phyloP scores from a whole-genome alignment of 2,888 invertebrate genomes.

The Ischnus inquisitorius region DNA sequence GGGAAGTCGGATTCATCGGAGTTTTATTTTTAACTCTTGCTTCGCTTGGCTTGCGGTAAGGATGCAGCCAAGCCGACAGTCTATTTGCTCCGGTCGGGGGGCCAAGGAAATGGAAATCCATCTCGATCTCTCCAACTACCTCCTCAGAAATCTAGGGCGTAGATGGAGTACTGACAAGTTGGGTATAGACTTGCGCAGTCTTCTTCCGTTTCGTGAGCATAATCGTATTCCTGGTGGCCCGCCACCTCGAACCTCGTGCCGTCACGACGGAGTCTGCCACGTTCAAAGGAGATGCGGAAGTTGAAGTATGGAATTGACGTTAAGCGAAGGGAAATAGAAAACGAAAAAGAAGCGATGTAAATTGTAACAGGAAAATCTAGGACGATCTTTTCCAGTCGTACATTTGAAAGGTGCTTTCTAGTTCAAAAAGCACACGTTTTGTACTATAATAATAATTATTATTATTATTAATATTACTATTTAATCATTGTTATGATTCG shows the following conservation, averaged over 20 bases:
- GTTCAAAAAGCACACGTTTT: too few relatives aligned
- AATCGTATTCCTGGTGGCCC: conserved; percentile 84
- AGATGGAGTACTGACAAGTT: conserved; percentile 84
- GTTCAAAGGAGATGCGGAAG: conserved; percentile 5
- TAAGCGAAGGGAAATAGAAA: not conserved
- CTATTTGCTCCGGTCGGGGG: conserved; percentile 29
- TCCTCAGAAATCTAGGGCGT: conserved; percentile 78
- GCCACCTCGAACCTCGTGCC: conserved; percentile 78
- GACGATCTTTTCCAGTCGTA: too few relatives aligned
- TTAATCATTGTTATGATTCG: too few relatives aligned
- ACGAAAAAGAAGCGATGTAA: not conserved
- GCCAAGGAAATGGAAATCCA: conserved; percentile 41
- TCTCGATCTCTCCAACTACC: conserved; percentile 17
- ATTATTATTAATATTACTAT: too few relatives aligned
- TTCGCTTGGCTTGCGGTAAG: not conserved
- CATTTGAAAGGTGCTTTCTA: too few relatives aligned
- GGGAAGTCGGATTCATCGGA: not conserved
- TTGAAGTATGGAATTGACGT: not conserved
- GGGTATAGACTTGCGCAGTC: conserved; percentile 86
- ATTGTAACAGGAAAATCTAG: not conserved
- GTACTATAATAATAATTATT: too few relatives aligned
- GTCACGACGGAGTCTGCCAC: conserved; percentile 79
- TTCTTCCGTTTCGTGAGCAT: conserved; percentile 83
- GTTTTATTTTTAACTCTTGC: conserved; percentile 19
- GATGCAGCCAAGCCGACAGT: conserved; percentile 7